Evolutionary conservation across 2,888 invertebrate species (phyloP).

Genomic region (Netelia virgata): DNA sequence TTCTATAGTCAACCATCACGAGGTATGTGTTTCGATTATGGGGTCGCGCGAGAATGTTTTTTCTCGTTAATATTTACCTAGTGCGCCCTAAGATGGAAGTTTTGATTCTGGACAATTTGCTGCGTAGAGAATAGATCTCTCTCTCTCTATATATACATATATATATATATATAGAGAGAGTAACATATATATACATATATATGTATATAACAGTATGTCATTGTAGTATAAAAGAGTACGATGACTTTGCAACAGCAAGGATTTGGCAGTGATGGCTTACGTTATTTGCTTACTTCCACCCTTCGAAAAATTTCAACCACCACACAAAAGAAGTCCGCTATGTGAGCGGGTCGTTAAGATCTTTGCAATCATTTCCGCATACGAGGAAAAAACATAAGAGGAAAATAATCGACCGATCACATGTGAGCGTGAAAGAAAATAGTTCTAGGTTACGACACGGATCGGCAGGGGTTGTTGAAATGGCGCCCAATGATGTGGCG

Average conservation of each 20-base stretch:
- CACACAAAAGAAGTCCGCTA: not conserved
- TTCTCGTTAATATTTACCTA: not conserved
- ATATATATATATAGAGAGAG: not conserved
- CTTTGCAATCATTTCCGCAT: slow-evolving; percentile 54
- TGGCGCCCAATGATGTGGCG: slow-evolving; percentile 62
- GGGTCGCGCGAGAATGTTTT: slow-evolving; percentile 31
- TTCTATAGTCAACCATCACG: too few relatives aligned
- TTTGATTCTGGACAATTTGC: not conserved
- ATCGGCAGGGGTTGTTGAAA: slow-evolving; percentile 51
- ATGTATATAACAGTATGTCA: slow-evolving; percentile 13
- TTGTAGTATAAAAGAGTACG: slow-evolving; percentile 24
- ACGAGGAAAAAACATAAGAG: slow-evolving; percentile 17
- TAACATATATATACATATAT: not conserved
- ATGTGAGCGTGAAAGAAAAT: not conserved
- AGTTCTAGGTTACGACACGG: slow-evolving; percentile 4
- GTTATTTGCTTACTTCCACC: slow-evolving; percentile 3
- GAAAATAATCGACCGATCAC: slow-evolving; percentile 18
- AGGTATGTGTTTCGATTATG: slow-evolving; percentile 26
- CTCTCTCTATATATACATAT: not conserved
- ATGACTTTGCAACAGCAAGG: slow-evolving; percentile 21
- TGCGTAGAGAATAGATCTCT: not conserved
- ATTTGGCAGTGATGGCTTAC: slow-evolving; percentile 3
- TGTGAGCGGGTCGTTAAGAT: slow-evolving; percentile 47
- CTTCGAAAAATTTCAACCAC: slow-evolving; percentile 5
- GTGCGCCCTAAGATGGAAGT: slow-evolving; percentile 7